A percentile compares a stretch with the other conserved stretches of the same genome.
Conservation (phyloP, 2,113 vertebrate genomes). For the Amblyopsis rosae region DNA sequence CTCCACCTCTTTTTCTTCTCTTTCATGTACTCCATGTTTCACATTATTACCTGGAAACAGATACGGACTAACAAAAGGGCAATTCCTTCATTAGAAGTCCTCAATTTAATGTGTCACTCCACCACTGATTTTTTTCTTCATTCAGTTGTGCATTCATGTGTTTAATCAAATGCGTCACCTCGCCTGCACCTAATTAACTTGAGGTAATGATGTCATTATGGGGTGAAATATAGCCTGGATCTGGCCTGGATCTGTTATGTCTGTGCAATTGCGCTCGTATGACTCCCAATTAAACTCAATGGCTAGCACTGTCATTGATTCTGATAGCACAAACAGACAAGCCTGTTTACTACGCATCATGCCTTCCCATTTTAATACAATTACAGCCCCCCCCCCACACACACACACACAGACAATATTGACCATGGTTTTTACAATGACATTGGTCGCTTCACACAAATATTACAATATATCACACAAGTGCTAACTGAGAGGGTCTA, state of each 20-base stretch:
- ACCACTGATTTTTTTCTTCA: slow-evolving; percentile 46
- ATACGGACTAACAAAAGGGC: slow-evolving; percentile 38
- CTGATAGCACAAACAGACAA: slow-evolving; percentile 45
- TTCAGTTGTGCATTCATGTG: slow-evolving; percentile 60
- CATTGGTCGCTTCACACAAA: background rate
- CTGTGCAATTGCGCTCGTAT: slow-evolving; percentile 48
- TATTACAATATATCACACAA: background rate
- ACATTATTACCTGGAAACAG: slow-evolving; percentile 39
- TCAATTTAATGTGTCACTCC: slow-evolving; percentile 40
- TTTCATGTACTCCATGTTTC: slow-evolving; percentile 32
- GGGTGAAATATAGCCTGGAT: slow-evolving; percentile 49
- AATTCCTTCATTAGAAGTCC: slow-evolving; percentile 35
- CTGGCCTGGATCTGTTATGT: slow-evolving; percentile 26
- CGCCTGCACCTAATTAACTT: slow-evolving; percentile 57
- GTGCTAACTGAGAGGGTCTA: background rate
- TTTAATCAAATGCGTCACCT: slow-evolving; percentile 67
- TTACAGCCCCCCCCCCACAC: background rate
- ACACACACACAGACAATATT: too few species aligned
- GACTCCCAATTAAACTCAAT: slow-evolving; percentile 58
- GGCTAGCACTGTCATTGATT: slow-evolving; percentile 50
- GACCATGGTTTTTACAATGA: slow-evolving; percentile 1
- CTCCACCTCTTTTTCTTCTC: background rate
- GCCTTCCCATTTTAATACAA: slow-evolving; percentile 10
- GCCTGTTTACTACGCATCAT: slow-evolving; percentile 34
- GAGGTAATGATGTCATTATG: slow-evolving; percentile 68